Conservation (phyloP, 2,113 vertebrate species). For the Heterocephalus glaber region DNA sequence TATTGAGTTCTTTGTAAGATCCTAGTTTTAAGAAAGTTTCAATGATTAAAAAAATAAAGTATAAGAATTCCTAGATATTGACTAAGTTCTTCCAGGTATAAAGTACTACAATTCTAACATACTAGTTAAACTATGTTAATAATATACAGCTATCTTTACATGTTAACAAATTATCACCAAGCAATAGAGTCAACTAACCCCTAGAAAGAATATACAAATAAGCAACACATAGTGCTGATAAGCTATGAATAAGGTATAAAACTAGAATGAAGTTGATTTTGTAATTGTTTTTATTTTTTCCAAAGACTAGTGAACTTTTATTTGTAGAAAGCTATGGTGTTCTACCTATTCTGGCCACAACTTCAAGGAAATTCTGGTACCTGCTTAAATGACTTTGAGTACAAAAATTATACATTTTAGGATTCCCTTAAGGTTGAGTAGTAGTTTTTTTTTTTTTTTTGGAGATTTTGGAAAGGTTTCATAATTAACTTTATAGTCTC, state of each 20-base stretch:
- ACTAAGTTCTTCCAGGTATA: background rate
- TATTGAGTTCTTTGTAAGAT: background rate
- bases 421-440: background rate
- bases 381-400: background rate
- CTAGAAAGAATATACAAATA: background rate
- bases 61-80: background rate
- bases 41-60: background rate
- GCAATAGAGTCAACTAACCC: background rate
- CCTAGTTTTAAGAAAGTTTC: background rate
- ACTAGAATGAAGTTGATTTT: background rate
- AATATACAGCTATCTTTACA: slow-evolving; percentile 7
- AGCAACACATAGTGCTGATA: background rate
- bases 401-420: background rate
- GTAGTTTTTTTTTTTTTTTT: background rate
- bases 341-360: background rate
- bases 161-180: slow-evolving; percentile 46
- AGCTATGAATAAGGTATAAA: background rate
- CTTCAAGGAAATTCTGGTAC: background rate
- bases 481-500: background rate
- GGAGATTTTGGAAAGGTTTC: background rate
- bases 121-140: slow-evolving; percentile 51
- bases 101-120: slow-evolving; percentile 49
- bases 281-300: background rate
- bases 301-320: background rate
- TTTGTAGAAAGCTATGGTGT: background rate